Percentiles rank a stretch among this genome's conserved stretches.
Evolutionary conservation across 2,113 vertebrate species (phyloP).

Genomic region (Carlito syrichta): DNA sequence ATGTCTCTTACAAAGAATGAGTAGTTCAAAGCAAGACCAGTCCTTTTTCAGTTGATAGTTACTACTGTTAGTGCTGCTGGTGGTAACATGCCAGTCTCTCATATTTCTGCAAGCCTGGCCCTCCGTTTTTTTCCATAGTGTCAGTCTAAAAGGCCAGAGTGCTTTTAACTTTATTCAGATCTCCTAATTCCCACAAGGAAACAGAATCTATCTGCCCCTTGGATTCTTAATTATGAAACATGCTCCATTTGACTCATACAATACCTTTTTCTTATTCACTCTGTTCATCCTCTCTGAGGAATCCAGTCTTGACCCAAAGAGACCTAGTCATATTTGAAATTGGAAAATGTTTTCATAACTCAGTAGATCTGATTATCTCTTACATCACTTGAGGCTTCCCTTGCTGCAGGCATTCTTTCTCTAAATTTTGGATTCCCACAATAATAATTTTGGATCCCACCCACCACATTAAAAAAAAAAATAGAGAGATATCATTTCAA

Average conservation of each 20-base stretch:
- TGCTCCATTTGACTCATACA: not conserved
- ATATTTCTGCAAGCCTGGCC: not conserved
- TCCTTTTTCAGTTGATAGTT: not conserved
- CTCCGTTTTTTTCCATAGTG: not conserved
- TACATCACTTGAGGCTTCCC: not conserved
- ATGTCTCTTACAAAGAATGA: not conserved
- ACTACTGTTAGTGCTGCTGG: not conserved
- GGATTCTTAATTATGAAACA: not conserved
- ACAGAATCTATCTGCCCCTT: too few relatives aligned
- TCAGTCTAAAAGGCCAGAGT: not conserved
- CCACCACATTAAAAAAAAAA: too few relatives aligned
- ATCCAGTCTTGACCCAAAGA: not conserved
- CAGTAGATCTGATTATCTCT: not conserved
- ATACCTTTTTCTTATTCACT: not conserved
- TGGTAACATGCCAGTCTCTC: not conserved
- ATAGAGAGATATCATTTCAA: not conserved
- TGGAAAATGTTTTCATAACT: not conserved
- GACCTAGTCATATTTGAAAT: not conserved
- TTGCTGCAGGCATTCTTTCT: not conserved
- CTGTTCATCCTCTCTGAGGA: not conserved
- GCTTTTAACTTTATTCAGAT: not conserved
- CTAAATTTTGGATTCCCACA: not conserved
- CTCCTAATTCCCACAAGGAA: not conserved
- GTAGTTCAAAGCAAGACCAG: not conserved
- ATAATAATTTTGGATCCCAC: too few relatives aligned